Base-by-base conservation (phyloP, 2,888 invertebrate species). In the Ectemnius continuus region DNA sequence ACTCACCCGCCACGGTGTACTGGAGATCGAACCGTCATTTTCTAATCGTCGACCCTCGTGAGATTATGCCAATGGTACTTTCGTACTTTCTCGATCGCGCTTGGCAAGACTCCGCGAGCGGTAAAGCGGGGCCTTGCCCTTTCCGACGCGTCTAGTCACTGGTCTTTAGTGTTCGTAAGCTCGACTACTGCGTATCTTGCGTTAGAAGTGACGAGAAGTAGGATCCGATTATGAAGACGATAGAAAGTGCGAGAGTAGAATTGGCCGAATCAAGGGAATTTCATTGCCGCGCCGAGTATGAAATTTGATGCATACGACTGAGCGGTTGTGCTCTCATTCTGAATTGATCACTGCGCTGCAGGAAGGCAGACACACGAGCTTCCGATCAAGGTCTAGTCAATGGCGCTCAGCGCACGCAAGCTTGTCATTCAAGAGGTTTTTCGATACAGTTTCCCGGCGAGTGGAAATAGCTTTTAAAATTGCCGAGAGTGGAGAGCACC, bases 71-170 rank as follows among this genome's bases (percentile, higher is more conserved):
- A 57, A 70, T 45, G 20, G 61, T 47, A 63, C 69, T 67, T 63
- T 75, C 61, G 76, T 68, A 61, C 75, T 76, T 76, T 75, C 70
- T 70, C 64, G 68, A 81, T 71, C 57, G 66, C 65, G 66, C 48
- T 75, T 65, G 71, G 73, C 57, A 73, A 73, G 73, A 71, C 78
- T 81, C 73, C 46, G 57, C 58, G 70, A 47, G 45, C 46, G 67
- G 66, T 59, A 73, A 81, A 63, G 75, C 81, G 67, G 75, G 58
- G 45, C 64, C 20, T 56, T 59, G 63, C 36, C 8, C 58, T 72
- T 75, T 71, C 79, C 81, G 76, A 28, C 69, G 79, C 76, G 75
- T 81, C 81, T 81, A 81, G 81, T 81, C 81, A 81, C 73, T 81
- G 78, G 76, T 74, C 68, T 76, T 76, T 78, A 67, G 68, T 70